A percentile compares a stretch with the other conserved stretches of the same genome.
These are phyloP conservation scores for Holacanthella duospinosa DNA, from an alignment of 2,888 invertebrate genomes.

Conservation along the genomic window DNA sequence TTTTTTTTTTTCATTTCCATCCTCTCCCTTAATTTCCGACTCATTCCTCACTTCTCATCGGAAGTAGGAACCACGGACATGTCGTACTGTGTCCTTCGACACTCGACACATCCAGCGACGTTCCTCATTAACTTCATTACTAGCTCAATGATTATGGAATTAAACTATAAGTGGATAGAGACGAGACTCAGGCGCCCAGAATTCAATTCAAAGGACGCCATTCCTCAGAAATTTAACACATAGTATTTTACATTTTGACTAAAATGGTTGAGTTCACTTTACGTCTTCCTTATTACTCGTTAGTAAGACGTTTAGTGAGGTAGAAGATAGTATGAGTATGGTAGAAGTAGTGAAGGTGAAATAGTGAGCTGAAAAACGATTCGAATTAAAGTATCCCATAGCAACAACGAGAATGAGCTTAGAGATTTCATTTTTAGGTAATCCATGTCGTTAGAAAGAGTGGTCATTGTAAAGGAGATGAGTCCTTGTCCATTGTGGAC, in stretches of 20 bases:
- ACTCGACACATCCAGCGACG: background rate
- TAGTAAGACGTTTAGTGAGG: background rate
- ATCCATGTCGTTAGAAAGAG: background rate
- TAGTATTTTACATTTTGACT: no score
- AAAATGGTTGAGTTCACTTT: no score
- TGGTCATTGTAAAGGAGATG: background rate
- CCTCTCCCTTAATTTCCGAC: background rate
- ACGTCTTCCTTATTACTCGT: no score
- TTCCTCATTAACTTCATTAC: constrained; percentile 9
- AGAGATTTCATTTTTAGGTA: background rate
- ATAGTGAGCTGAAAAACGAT: no score
- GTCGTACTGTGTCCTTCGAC: background rate
- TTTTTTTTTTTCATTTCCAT: background rate
- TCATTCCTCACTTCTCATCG: background rate
- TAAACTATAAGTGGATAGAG: no score
- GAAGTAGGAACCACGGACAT: background rate
- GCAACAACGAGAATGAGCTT: no score
- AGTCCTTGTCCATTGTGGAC: background rate
- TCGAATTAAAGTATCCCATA: no score
- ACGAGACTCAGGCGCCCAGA: no score
- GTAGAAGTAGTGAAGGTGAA: background rate
- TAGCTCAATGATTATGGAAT: background rate
- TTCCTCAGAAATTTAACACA: no score
- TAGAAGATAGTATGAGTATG: background rate
- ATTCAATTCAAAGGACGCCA: no score